Conservation (phyloP, 1,140 invertebrate species). For the Platorchestia sp. region DNA sequence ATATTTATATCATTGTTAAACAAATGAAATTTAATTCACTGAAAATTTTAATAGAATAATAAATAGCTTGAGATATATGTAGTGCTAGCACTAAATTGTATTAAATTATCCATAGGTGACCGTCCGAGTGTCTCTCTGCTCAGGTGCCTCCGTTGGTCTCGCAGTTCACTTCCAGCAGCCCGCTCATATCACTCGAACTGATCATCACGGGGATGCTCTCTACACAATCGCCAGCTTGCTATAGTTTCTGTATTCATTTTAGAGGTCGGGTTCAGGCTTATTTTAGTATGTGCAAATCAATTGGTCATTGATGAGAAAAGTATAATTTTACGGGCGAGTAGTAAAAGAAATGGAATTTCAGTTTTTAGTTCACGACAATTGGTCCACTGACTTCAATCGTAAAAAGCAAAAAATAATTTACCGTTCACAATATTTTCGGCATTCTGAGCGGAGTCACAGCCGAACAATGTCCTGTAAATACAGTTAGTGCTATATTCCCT, state of each 20-base stretch:
- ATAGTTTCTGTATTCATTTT: background rate
- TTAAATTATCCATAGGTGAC: background rate
- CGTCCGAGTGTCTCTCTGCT: slow-evolving; percentile 49
- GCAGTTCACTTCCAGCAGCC: background rate
- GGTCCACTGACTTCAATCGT: background rate
- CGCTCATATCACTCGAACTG: background rate
- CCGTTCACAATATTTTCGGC: background rate
- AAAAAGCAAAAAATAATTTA: background rate
- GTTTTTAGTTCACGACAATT: background rate
- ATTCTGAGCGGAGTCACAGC: slow-evolving; percentile 21
- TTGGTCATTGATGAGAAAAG: background rate
- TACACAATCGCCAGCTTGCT: background rate
- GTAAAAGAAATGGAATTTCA: background rate
- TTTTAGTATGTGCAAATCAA: background rate
- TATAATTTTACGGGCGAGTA: background rate
- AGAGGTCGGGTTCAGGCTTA: background rate
- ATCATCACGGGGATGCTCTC: background rate
- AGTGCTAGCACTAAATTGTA: slow-evolving; percentile 45
- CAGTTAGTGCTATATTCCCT: slow-evolving; percentile 34
- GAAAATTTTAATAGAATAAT: slow-evolving; percentile 44
- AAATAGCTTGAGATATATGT: slow-evolving; percentile 47
- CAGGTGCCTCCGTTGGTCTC: slow-evolving; percentile 21
- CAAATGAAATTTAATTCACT: slow-evolving; percentile 47
- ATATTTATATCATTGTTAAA: slow-evolving; percentile 48
- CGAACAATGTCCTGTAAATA: slow-evolving; percentile 44